phyloP scores from a whole-genome alignment of 2,797 vertebrate species.

The Yasuhikotakia modesta region DNA sequence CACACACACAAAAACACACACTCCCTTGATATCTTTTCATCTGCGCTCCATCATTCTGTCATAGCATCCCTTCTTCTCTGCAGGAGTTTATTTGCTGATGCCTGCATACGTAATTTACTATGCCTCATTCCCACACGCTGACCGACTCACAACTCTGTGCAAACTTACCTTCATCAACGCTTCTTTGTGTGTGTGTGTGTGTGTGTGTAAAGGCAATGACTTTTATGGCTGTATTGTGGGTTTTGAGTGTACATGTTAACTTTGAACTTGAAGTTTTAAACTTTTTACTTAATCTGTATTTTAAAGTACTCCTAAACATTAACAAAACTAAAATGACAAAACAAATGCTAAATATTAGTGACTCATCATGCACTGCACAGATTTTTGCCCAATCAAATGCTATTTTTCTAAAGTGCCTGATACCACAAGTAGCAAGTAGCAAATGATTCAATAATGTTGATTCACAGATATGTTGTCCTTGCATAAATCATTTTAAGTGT shows the following conservation, averaged over 20 bases:
- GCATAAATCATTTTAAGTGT: not conserved
- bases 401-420: not conserved
- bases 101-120: constrained; percentile 63
- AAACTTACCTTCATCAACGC: constrained; percentile 55
- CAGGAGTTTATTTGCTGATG: constrained; percentile 64
- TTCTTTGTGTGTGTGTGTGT: not conserved
- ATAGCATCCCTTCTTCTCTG: constrained; percentile 60
- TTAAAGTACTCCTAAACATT: not conserved
- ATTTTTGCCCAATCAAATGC: too few species aligned
- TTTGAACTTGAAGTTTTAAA: too few species aligned
- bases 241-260: not conserved
- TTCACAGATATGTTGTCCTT: not conserved
- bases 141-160: constrained; percentile 52
- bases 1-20: constrained; percentile 46
- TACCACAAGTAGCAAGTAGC: not conserved
- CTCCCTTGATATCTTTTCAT: constrained; percentile 54
- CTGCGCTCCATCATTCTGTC: constrained; percentile 60
- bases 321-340: not conserved
- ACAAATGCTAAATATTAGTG: not conserved
- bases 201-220: not conserved
- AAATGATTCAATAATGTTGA: not conserved
- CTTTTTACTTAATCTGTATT: not conserved
- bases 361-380: not conserved
- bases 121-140: constrained; percentile 48
- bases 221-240: not conserved